Evolutionary conservation across 2,888 invertebrate genomes (phyloP).

Genomic region (Poecilobothrus nobilitatus): DNA sequence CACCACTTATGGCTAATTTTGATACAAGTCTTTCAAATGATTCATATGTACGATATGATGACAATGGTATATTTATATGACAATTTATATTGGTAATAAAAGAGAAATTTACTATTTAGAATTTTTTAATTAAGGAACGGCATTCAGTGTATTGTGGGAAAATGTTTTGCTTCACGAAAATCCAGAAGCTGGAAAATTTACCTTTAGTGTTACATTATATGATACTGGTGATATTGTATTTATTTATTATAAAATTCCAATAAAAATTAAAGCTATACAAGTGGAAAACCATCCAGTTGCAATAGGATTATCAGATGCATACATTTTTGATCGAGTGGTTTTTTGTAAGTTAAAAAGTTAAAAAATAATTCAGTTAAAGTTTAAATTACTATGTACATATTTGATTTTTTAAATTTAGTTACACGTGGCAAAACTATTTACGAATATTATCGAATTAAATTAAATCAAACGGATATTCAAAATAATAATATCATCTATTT

Average conservation of each 20-base stretch:
- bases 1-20: constrained; percentile 98
- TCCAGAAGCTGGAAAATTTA: constrained; percentile 65
- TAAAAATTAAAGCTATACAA: constrained; percentile 66
- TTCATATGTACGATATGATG: constrained; percentile 72
- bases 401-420: constrained; percentile 50
- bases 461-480: constrained; percentile 64
- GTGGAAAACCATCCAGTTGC: constrained; percentile 90
- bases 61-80: constrained; percentile 61
- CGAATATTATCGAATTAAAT: constrained; percentile 87
- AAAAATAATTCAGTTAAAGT: constrained; percentile 11
- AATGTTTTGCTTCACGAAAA: constrained; percentile 78
- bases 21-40: constrained; percentile 75
- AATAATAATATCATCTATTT: constrained; percentile 76
- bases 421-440: constrained; percentile 89
- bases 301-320: constrained; percentile 96
- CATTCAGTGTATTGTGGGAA: constrained; percentile 92
- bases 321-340: constrained; percentile 78
- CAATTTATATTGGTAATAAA: no score
- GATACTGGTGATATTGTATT: constrained; percentile 87
- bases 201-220: constrained; percentile 82
- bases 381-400: no score
- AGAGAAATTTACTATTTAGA: constrained; percentile 5
- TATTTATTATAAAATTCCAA: constrained; percentile 77
- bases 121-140: constrained; percentile 54
- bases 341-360: constrained; percentile 64